Evolutionary conservation across 64 coral and sea anemone genomes (phyloP), one percentile per base, ranked within the genome.

Genomic region (Montipora sp.): DNA sequence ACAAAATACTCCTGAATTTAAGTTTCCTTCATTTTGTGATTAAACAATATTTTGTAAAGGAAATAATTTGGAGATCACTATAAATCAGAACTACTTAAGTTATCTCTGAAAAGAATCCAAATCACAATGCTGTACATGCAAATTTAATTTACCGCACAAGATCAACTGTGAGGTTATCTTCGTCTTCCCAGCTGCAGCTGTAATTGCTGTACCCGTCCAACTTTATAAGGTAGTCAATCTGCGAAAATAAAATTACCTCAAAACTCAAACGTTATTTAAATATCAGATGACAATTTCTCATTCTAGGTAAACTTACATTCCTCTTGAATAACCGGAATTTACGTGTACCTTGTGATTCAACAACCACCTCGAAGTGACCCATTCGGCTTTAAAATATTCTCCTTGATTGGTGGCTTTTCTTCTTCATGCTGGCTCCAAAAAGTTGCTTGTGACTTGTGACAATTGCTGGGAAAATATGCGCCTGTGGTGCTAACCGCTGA

Each of bases 101-200:
- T 51, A 51, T 51, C n/a, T 80, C 53, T 48, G n/a, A 1, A n/a
- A 51, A 57, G 48, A 80, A 48, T 47, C 15, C 44, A 48, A 48
- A 78, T 78, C 76, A 80, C 61, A 83, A 27, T 83, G 51, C 50
- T 87, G 83, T 9, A 87, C 24, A 46, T 69, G 45, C 48, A 69
- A 19, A 87, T 87, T 12, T 74, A 61, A 87, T 49, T 81, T 57
- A 81, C 77, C 89, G 43, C 45, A 90, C 47, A 21, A 90, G 59
- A 90, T 90, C 77, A 4, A 65, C 19, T 44, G 76, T 90, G 14
- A 90, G 77, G 60, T 80, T 80, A 48, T 66, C 77, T 36, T 90
- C 77, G 19, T 90, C 77, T 71, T 69, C 89, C 77, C 89, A 90
- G 22, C 59, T 80, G 50, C 89, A 79, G 18, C 80, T 27, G 27